These are phyloP conservation scores for Bombus pyrosoma DNA, from an alignment of 1,140 invertebrate genomes.

Conservation along the genomic window DNA sequence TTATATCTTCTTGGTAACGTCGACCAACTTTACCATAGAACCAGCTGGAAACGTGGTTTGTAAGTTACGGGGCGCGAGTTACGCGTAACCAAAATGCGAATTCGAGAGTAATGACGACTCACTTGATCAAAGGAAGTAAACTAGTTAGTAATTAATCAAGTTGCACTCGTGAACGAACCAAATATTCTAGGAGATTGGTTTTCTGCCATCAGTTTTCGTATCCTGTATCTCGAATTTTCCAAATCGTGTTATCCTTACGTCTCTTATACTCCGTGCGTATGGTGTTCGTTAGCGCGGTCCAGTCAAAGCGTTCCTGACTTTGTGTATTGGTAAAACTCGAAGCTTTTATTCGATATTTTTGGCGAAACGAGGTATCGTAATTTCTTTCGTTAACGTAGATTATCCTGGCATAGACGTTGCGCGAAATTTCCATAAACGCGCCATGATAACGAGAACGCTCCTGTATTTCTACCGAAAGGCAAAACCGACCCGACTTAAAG, in stretches of 20 bases:
- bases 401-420: not conserved
- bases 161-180: not conserved
- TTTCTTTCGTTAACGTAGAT: slow-evolving; percentile 1
- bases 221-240: not conserved
- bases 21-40: slow-evolving; percentile 3
- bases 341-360: not conserved
- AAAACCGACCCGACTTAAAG: not conserved
- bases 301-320: not conserved
- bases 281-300: not conserved
- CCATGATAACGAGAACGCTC: not conserved
- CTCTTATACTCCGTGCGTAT: not conserved
- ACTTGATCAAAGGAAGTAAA: slow-evolving; percentile 44
- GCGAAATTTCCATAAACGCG: not conserved
- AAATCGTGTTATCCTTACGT: slow-evolving; percentile 22
- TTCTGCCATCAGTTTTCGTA: not conserved
- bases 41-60: not conserved
- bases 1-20: not conserved
- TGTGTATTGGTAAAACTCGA: not conserved
- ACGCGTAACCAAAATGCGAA: not conserved
- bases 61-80: slow-evolving; percentile 13
- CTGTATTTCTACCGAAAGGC: not conserved
- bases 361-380: not conserved
- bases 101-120: slow-evolving; percentile 5
- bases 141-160: slow-evolving; percentile 37
- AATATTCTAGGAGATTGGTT: slow-evolving; percentile 7